phyloP scores from a whole-genome alignment of 2,113 vertebrate species.

The Fulmarus glacialis region DNA sequence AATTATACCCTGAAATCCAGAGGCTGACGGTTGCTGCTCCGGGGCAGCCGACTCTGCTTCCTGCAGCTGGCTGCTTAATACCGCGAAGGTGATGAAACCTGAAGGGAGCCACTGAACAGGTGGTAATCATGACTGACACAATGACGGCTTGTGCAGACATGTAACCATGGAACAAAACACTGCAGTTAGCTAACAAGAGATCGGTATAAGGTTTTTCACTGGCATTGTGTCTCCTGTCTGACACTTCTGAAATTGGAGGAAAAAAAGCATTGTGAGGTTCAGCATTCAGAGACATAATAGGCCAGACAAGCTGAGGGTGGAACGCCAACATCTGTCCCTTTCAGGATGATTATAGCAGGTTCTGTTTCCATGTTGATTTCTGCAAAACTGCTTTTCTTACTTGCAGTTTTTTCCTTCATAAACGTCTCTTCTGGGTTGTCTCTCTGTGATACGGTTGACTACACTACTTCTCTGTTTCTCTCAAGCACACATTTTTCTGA shows the following conservation, averaged over 20 bases:
- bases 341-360: constrained; percentile 47
- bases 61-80: constrained; percentile 76
- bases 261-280: constrained; percentile 51
- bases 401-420: constrained; percentile 53
- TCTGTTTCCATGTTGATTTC: constrained; percentile 70
- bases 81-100: constrained; percentile 76
- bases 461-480: not conserved
- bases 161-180: constrained; percentile 72
- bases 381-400: constrained; percentile 29
- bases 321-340: constrained; percentile 65
- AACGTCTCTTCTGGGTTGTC: constrained; percentile 14
- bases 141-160: constrained; percentile 74
- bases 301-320: constrained; percentile 55
- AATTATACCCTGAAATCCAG: constrained; percentile 72
- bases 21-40: constrained; percentile 72
- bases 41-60: constrained; percentile 67
- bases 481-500: not conserved
- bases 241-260: constrained; percentile 72
- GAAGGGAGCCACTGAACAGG: constrained; percentile 77
- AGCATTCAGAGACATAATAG: constrained; percentile 64
- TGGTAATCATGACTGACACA: constrained; percentile 84
- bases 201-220: constrained; percentile 50
- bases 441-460: not conserved
- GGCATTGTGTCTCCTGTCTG: constrained; percentile 67
- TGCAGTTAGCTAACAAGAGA: constrained; percentile 75